Conservation (phyloP, 2,113 vertebrate genomes). For the Larimichthys crocea region DNA sequence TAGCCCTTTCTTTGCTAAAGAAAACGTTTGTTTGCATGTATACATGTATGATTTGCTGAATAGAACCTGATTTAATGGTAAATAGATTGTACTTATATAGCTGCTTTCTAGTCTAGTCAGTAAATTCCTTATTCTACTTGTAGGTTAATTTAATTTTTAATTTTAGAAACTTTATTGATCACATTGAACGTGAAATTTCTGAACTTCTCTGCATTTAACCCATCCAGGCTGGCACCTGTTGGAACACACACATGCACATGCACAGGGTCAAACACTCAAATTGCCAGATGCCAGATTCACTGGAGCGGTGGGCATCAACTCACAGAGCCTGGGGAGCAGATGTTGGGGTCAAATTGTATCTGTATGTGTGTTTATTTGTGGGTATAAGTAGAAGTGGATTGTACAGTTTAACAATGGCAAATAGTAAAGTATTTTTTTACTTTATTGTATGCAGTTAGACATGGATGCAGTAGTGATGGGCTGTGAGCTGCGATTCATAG, state of each 20-base stretch:
- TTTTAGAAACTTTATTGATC: background rate
- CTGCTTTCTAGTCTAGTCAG: background rate
- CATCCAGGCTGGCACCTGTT: no score
- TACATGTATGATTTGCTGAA: background rate
- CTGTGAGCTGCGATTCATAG: background rate
- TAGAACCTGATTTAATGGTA: background rate
- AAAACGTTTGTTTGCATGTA: background rate
- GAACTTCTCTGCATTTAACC: no score
- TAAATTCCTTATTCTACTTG: conserved; percentile 4
- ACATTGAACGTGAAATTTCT: background rate
- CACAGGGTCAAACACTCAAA: no score
- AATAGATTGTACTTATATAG: no score
- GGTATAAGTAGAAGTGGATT: background rate
- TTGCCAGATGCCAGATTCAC: no score
- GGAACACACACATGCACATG: no score
- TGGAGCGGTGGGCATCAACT: no score
- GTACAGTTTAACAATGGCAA: no score
- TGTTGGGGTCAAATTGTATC: no score
- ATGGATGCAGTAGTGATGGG: background rate
- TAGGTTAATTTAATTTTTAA: background rate
- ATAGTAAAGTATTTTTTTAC: no score
- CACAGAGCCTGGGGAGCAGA: no score
- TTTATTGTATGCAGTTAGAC: no score
- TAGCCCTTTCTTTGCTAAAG: background rate
- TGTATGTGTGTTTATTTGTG: background rate